These are phyloP conservation scores for Amiota communis DNA, from an alignment of 2,888 invertebrate genomes.

Conservation along the genomic window DNA sequence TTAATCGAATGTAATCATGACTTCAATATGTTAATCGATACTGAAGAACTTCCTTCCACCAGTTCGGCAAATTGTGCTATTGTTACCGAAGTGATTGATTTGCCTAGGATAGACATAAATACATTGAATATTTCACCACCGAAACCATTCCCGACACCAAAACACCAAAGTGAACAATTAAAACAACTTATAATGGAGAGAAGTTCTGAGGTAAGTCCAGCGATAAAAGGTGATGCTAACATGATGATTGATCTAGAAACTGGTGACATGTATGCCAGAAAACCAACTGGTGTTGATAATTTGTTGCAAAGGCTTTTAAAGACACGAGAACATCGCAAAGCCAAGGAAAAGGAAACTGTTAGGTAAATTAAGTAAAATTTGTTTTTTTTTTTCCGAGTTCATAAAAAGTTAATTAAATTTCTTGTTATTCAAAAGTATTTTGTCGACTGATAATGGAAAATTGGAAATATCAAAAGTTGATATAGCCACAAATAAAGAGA, in stretches of 20 bases:
- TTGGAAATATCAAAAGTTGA: conserved; percentile 71
- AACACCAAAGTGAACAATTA: conserved; percentile 55
- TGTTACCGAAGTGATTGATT: conserved; percentile 57
- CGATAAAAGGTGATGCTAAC: conserved; percentile 75
- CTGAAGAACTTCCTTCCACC: conserved; percentile 14
- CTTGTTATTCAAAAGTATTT: conserved; percentile 68
- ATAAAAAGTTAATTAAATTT: conserved; percentile 3
- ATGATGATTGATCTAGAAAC: conserved; percentile 79
- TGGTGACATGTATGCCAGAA: conserved; percentile 70
- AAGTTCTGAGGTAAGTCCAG: conserved; percentile 71
- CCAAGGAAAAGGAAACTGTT: conserved; percentile 76
- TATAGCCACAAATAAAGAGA: conserved; percentile 59
- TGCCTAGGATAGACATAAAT: conserved; percentile 63
- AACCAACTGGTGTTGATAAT: conserved; percentile 78
- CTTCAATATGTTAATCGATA: neutral
- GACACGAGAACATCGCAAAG: conserved; percentile 78
- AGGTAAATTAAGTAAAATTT: conserved; percentile 48
- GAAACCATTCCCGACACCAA: conserved; percentile 44
- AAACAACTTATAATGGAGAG: conserved; percentile 55
- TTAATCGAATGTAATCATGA: neutral
- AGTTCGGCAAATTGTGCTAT: conserved; percentile 40
- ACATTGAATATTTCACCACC: conserved; percentile 52
- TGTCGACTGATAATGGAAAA: conserved; percentile 72
- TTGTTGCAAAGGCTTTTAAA: conserved; percentile 82
- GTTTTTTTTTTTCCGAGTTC: conserved; percentile 19